Evolutionary conservation across 2,797 vertebrate genomes (phyloP), one percentile per base, ranked within the genome.

Genomic region (Enoplosus armatus): DNA sequence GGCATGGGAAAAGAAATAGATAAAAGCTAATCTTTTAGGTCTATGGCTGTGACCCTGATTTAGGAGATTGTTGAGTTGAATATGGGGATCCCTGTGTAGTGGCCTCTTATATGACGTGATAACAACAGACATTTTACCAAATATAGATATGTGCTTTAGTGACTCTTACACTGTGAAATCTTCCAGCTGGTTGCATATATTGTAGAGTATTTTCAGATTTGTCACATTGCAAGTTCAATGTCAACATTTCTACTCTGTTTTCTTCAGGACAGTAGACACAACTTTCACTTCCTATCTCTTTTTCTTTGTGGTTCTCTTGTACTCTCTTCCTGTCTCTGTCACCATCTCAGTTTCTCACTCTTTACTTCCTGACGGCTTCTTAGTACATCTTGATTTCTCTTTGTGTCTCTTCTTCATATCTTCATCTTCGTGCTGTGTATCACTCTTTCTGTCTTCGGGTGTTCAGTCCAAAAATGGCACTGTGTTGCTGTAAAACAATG

Each of bases 201-300:
- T n/a, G 3, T 26, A 29, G 3, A 56, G 11, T 60, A 62, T 69
- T 39, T n/a, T 59, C 24, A 58, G n/a, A 11, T 56, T 10, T 37
- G 16, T 39, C 10, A 26, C 8, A 16, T 56, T 60, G 63, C 43
- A 39, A 45, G 12, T 62, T 69, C 27, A 29, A 11, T 14, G 24
- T 56, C 0, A 16, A 47, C 15, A 26, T 60, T 62, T 56, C 10
- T 37, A 10, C 12, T 39, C 45, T 47, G 24, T 43, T 72, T 64
- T 64, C 29, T 65, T 73, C 15, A 53, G 31, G 29, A 22, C 24
- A 10, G 18, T 11, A n/a, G 26, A 64, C 27, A 60, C 29, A 61
- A 56, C 79, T 90, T 88, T 92, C 75, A 82, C 67, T 90, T 89
- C 72, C 75, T 80, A 4, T 77, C 39, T 69, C 15, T 66, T 31